Base-by-base conservation (phyloP, 2,797 vertebrate genomes). In the Pipistrellus kuhlii region DNA sequence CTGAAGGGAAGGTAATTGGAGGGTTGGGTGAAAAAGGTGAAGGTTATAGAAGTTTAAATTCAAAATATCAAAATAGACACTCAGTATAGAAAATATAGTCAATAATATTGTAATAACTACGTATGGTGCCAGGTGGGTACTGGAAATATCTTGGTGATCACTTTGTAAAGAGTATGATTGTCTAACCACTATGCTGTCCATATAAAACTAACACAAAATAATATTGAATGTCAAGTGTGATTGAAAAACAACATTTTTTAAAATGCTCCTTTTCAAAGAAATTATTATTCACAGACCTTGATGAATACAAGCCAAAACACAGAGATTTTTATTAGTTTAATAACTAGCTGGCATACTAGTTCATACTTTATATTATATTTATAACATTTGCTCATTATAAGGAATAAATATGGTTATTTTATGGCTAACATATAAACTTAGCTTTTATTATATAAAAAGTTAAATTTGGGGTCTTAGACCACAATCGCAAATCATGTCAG, bases 211-310 rank as follows among this genome's bases (percentile, higher is more conserved):
- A 75, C 30, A 75, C 72, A 75, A 51, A 75, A 51, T 51, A 51
- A n/a, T 51, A 75, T 75, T 75, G 44, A 75, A 48, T 20, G 17
- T n/a, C 27, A 75, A 75, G 14, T n/a, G 27, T 48, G 20, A 48
- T 48, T 51, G 27, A n/a, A 48, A 75, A 48, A 48, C n/a, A 48
- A 48, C n/a, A 11, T 20, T 46, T 46, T 27, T 20, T 20, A 30
- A 44, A 81, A 21, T 81, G 78, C 11, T 44, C 35, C 17, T 59
- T 69, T 91, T 90, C 62, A 95, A 88, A 95, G 89, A 81, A 77
- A 80, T 93, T 89, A 30, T 71, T 84, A 78, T 53, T 5, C 3
- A 48, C 7, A 55, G 35, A 87, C 7, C 6, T 77, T 5, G n/a
- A 82, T 88, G 27, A 85, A 64, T 82, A 90, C 68, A 85, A 23